phyloP scores from a whole-genome alignment of 2,797 vertebrate species.

The Tokudaia tokunoshimensis region DNA sequence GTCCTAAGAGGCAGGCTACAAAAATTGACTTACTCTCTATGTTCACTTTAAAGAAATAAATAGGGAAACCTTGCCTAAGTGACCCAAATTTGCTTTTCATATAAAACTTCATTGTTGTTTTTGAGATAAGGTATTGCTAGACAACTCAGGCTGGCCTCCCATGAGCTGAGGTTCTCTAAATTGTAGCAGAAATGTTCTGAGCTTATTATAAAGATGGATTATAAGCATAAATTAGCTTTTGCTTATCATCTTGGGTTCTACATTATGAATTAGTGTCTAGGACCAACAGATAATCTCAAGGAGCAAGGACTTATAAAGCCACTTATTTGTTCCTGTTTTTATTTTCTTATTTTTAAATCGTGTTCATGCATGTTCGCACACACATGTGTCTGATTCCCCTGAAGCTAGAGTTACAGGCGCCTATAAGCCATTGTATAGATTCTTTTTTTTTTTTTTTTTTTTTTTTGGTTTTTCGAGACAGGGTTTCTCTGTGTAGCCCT shows the following conservation, averaged over 20 bases:
- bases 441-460: too few relatives aligned
- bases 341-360: neutral
- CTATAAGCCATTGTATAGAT: too few relatives aligned
- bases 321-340: slow-evolving; percentile 9
- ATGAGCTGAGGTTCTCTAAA: slow-evolving; percentile 17
- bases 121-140: neutral
- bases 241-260: slow-evolving; percentile 28
- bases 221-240: slow-evolving; percentile 38
- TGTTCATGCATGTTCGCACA: neutral
- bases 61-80: slow-evolving; percentile 10
- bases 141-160: neutral
- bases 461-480: too few relatives aligned
- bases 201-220: slow-evolving; percentile 28
- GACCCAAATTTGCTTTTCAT: neutral
- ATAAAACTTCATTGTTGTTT: neutral
- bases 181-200: slow-evolving; percentile 5
- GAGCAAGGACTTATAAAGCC: neutral
- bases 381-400: neutral
- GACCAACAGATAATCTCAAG: neutral
- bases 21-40: neutral
- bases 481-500: too few relatives aligned
- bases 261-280: slow-evolving; percentile 5
- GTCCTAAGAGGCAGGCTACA: neutral
- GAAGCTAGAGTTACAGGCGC: neutral
- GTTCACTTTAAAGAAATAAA: neutral